Evolutionary conservation across 2,888 invertebrate species (phyloP), one percentile per base, ranked within the genome.

Genomic region (Xylophagus ater): DNA sequence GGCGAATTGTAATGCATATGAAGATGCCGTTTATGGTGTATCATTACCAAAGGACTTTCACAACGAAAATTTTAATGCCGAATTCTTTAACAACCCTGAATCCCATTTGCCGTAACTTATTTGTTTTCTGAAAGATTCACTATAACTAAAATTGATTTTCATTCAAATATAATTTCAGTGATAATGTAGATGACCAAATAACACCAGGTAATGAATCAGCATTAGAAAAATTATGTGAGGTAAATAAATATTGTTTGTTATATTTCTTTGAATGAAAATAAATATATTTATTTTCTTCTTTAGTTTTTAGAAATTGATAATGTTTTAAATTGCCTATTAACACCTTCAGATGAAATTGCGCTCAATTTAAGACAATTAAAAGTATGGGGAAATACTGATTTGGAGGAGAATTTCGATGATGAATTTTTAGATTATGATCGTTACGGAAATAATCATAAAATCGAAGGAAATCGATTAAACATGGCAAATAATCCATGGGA

Each of bases 1-100:
- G 49, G 65, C 63, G 25, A 54, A 62, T 45, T 60, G 60, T 39
- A 59, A 62, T 52, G 59, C 61, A n/a, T 55, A 59, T 37, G 57
- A 59, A 36, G 53, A 57, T 29, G 53, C 53, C 28, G 57, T 59
- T 29, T 58, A 55, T 33, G 51, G 46, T 42, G 49, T 50, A 33
- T 51, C 49, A 41, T 46, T 54, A 39, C 51, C 54, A 9, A 58
- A 58, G 41, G 60, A 59, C 31, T 55, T 58, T 47, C 45, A 50
- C 32, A 46, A 37, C 42, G 54, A 53, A 34, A 48, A 47, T 28
- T 49, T 49, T 37, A 44, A 48, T 25, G 48, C 49, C 36, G 53
- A 53, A 21, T 48, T 47, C 42, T 45, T 48, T 44, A 51, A 45
- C 46, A 49, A 49, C 26, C 43, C 49, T 41, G 47, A 49, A 41